Base-by-base conservation (phyloP, 2,888 invertebrate genomes). In the Minunthozetes semirufus region DNA sequence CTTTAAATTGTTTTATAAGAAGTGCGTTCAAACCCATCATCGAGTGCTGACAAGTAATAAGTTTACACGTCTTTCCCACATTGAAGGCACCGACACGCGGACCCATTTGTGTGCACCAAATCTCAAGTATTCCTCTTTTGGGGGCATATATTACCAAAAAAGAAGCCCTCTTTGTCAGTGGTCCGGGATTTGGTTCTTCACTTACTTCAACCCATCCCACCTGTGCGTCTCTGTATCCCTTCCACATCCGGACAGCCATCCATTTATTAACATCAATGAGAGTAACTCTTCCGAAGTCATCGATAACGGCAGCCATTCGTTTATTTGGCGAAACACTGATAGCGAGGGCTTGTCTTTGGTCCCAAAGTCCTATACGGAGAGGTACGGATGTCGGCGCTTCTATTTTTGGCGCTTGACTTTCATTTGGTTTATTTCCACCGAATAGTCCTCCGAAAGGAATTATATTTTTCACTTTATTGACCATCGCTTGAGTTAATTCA, bases 171-270 rank as follows among this genome's bases (percentile, higher is more conserved):
- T n/a, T n/a, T 50, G 87, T 84, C n/a, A 50, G 77, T 78, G 56
- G 79, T 77, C 72, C 79, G 75, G 50, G 72, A n/a, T 17, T 17
- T 27, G 76, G 17, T 22, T 63, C 59, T 81, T 92, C 91, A 46
- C 87, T 85, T 0, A 92, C 90, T 83, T 93, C 91, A 59, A 97
- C 85, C 88, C 96, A 98, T 1, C 92, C 93, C 82, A 94, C 93
- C 82, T 97, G 92, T 0, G 97, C 96, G 82, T 97, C 94, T 72
- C 97, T 87, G 83, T 94, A 98, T 4, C 98, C 97, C 85, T 97
- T 97, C 87, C 95, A 94, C 81, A 96, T 89, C 72, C 93, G 87
- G 53, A 95, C 84, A 29, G 91, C 88, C 73, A 90, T 86, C 0
- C 94, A 93, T 78, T 87, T 87, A 70, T 86, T 86, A 17, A 92